phyloP scores from a whole-genome alignment of 2,113 vertebrate genomes.

The Carassius carassius region DNA sequence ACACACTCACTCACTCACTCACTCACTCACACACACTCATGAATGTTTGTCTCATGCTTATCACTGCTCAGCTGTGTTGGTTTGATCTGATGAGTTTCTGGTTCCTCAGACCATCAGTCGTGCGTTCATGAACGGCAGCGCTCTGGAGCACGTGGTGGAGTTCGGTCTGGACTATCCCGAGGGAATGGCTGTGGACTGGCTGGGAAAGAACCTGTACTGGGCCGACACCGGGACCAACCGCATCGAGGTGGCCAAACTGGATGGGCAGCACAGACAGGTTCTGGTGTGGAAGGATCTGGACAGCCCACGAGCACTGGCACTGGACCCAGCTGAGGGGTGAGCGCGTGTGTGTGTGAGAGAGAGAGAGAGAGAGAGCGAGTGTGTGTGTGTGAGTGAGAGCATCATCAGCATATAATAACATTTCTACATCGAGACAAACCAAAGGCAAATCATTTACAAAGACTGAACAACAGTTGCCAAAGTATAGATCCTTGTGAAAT shows the following conservation, averaged over 20 bases:
- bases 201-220: conserved; percentile 98
- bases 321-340: conserved; percentile 93
- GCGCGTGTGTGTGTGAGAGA: too few species aligned
- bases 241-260: conserved; percentile 93
- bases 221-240: conserved; percentile 95
- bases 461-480: too few species aligned
- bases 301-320: conserved; percentile 88
- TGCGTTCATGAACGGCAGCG: conserved; percentile 96
- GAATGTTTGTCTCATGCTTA: background rate
- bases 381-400: too few species aligned
- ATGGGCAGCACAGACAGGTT: conserved; percentile 93
- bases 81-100: conserved; percentile 10
- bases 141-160: conserved; percentile 92
- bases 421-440: too few species aligned
- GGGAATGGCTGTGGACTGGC: conserved; percentile 98
- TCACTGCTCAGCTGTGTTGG: background rate
- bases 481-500: too few species aligned
- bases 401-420: too few species aligned
- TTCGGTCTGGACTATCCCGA: conserved; percentile 96
- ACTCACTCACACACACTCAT: too few species aligned
- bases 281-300: conserved; percentile 97
- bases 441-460: too few species aligned
- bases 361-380: too few species aligned
- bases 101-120: conserved; percentile 90
- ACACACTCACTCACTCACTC: background rate